These are phyloP conservation scores for Melieria crassipennis DNA, from an alignment of 2,888 invertebrate genomes.

Conservation along the genomic window DNA sequence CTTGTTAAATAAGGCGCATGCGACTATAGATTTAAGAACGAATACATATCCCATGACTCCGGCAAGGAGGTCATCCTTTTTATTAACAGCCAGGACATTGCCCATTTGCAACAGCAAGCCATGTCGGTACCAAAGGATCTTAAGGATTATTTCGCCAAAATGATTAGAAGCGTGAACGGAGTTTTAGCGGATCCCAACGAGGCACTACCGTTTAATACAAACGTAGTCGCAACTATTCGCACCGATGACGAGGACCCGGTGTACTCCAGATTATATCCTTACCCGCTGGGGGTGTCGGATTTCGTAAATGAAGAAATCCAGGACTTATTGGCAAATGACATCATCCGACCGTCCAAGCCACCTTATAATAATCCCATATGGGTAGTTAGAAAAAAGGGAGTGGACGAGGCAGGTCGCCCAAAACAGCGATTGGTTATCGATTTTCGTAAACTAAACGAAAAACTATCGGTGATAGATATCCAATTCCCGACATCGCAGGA, in stretches of 20 bases:
- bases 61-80: conserved; percentile 24
- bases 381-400: conserved; percentile 31
- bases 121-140: neutral
- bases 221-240: conserved; percentile 31
- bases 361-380: conserved; percentile 31
- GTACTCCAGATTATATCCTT: conserved; percentile 31
- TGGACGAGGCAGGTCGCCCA: conserved; percentile 20
- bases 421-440: conserved; percentile 29
- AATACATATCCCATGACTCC: conserved; percentile 14
- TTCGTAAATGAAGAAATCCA: conserved; percentile 28
- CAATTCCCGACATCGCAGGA: conserved; percentile 9
- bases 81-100: conserved; percentile 24
- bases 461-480: conserved; percentile 27
- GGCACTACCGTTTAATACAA: conserved; percentile 29
- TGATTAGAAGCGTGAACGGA: conserved; percentile 19
- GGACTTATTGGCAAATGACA: conserved; percentile 24
- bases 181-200: conserved; percentile 33
- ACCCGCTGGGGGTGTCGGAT: conserved; percentile 28
- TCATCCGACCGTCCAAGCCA: conserved; percentile 29
- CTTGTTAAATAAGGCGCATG: conserved; percentile 17
- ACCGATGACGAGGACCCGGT: conserved; percentile 27
- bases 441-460: conserved; percentile 32
- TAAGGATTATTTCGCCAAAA: conserved; percentile 15
- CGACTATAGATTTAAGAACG: conserved; percentile 23
- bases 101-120: conserved; percentile 8